phyloP scores from a whole-genome alignment of 2,797 vertebrate species.

The Hyperoplus lanceolatus region DNA sequence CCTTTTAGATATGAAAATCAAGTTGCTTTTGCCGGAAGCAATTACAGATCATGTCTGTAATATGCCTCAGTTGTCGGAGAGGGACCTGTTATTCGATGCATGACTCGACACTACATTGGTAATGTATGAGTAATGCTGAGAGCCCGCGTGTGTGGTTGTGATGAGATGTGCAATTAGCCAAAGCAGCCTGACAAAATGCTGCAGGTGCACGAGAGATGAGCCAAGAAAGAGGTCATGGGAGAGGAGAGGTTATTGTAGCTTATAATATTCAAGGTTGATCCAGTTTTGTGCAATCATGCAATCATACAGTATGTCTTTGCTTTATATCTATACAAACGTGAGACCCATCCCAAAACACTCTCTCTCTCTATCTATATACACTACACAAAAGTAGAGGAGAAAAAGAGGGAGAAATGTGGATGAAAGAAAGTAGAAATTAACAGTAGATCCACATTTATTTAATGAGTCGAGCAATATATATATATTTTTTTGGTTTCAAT shows the following conservation, averaged over 20 bases:
- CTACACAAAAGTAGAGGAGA: neutral
- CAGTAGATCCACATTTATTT: slow-evolving; percentile 1
- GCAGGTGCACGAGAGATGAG: slow-evolving; percentile 75
- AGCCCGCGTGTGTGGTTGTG: slow-evolving; percentile 61
- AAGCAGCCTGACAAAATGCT: slow-evolving; percentile 74
- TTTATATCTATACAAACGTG: slow-evolving; percentile 27
- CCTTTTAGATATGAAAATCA: slow-evolving; percentile 43
- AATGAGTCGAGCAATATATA: neutral
- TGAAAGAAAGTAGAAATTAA: neutral
- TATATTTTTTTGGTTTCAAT: neutral
- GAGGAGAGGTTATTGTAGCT: slow-evolving; percentile 35
- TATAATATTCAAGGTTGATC: slow-evolving; percentile 54
- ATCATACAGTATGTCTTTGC: slow-evolving; percentile 22
- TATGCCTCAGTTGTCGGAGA: slow-evolving; percentile 45
- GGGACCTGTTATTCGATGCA: slow-evolving; percentile 50
- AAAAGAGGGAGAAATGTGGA: neutral
- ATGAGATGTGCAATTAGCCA: slow-evolving; percentile 79
- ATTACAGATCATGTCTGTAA: slow-evolving; percentile 40
- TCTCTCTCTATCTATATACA: neutral
- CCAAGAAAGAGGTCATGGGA: slow-evolving; percentile 66
- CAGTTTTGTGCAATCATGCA: slow-evolving; percentile 34
- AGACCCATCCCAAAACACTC: slow-evolving; percentile 9
- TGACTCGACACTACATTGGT: slow-evolving; percentile 50
- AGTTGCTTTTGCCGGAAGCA: slow-evolving; percentile 30
- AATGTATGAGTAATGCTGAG: slow-evolving; percentile 60